phyloP scores from a whole-genome alignment of 2,113 vertebrate genomes.

The Ornithorhynchus anatinus region DNA sequence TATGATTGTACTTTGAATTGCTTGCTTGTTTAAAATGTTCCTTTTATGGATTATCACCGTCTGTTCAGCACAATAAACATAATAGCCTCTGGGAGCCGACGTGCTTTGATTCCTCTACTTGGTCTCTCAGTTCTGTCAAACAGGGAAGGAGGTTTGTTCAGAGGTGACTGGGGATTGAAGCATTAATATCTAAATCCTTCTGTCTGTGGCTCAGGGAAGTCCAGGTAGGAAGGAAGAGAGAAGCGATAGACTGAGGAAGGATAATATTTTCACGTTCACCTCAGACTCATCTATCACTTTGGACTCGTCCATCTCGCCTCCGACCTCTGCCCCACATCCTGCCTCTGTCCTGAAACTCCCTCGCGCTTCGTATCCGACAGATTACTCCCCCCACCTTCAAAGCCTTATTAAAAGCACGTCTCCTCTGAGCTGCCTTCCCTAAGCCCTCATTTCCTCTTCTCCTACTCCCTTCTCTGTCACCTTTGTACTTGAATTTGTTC shows the following conservation, averaged over 20 bases:
- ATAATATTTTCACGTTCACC: too few relatives aligned
- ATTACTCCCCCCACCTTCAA: background rate
- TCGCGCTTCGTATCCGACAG: too few relatives aligned
- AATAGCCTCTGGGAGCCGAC: slow-evolving; percentile 84
- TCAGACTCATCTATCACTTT: too few relatives aligned
- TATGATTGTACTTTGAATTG: slow-evolving; percentile 85
- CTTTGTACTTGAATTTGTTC: too few relatives aligned
- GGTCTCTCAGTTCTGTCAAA: slow-evolving; percentile 67
- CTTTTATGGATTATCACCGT: slow-evolving; percentile 89
- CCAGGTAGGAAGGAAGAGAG: background rate
- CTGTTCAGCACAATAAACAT: slow-evolving; percentile 96
- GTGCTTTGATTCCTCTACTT: slow-evolving; percentile 71
- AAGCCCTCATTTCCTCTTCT: too few relatives aligned
- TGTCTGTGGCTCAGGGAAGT: background rate
- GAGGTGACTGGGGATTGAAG: slow-evolving; percentile 56
- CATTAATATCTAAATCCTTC: slow-evolving; percentile 33
- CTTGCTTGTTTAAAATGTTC: slow-evolving; percentile 88
- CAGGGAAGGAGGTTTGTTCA: slow-evolving; percentile 73
- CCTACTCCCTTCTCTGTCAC: too few relatives aligned
- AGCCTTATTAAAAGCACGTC: too few relatives aligned
- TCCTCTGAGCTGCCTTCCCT: too few relatives aligned
- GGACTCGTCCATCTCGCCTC: background rate
- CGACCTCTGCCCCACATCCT: background rate
- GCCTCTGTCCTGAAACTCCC: too few relatives aligned
- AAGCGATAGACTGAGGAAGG: too few relatives aligned